Conservation (phyloP, 2,888 invertebrate species). For the Melipona bicolor region DNA sequence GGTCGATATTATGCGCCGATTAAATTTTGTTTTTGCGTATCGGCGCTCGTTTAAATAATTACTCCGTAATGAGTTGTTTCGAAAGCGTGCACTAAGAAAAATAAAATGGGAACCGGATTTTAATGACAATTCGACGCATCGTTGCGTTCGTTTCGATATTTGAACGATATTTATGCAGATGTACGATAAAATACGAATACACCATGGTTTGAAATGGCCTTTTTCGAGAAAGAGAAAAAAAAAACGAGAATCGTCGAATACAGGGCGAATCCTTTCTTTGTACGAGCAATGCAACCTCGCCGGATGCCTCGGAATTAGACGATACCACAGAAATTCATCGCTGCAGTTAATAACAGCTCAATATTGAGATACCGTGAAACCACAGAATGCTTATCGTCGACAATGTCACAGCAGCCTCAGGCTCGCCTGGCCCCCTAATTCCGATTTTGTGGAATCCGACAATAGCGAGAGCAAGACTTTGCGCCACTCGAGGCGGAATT, state of each 20-base stretch:
- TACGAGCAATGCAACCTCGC: background rate
- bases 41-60: background rate
- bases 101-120: background rate
- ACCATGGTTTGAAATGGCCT: too few relatives aligned
- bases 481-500: background rate
- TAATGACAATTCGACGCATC: background rate
- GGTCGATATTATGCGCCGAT: background rate
- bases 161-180: background rate
- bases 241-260: too few relatives aligned
- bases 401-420: constrained; percentile 35
- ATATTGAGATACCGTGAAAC: constrained; percentile 52
- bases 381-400: constrained; percentile 54
- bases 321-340: constrained; percentile 26
- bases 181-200: too few relatives aligned
- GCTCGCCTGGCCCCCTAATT: constrained; percentile 37
- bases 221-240: too few relatives aligned
- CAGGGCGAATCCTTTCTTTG: background rate
- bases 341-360: constrained; percentile 48
- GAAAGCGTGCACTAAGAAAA: background rate
- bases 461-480: constrained; percentile 14
- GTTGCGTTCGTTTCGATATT: background rate
- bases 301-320: constrained; percentile 10
- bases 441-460: constrained; percentile 27
- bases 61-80: background rate
- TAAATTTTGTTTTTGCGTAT: background rate